Evolutionary conservation across 2,888 invertebrate genomes (phyloP), one percentile per base, ranked within the genome.

Genomic region (Drosophila hawaiiensis): DNA sequence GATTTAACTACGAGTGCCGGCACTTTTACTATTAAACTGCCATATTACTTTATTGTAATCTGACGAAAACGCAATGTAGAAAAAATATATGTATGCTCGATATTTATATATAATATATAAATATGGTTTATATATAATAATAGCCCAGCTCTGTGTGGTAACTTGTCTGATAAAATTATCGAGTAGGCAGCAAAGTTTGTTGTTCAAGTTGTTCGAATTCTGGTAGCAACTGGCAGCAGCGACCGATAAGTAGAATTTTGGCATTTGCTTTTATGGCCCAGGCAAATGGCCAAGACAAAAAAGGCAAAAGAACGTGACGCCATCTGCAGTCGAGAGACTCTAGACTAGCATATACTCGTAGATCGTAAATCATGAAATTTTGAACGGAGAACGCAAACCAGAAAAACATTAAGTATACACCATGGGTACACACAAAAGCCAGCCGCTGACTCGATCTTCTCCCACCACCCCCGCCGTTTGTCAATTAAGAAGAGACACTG

Each of bases 231-330:
- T 54, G 59, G 64, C 54, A 50, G 53, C 49, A n/a, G 63, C 61
- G 35, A 60, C 49, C 52, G 79, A 73, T 78, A 73, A 76, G 68
- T 73, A 31, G 69, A 64, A 55, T 50, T 56, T 35, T 55, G n/a
- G n/a, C 31, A 67, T 53, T 16, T 29, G 16, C 31, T 64, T 69
- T 67, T 56, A 78, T 58, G 71, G 43, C 50, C 54, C 50, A 55
- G 25, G 4, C 25, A 54, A 54, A 67, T 49, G 62, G 37, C 56
- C 16, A 54, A 62, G 28, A 39, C 25, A 28, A 64, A 25, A 58
- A 59, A 68, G 62, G 61, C 62, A 70, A 55, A 35, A 54, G 50
- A 67, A 75, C 78, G 78, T 78, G 78, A 74, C 66, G 75, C 71
- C 75, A 78, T 61, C 70, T 70, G 63, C 54, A 54, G 60, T 52